Conservation (phyloP, 2,888 invertebrate genomes). For the Standfussiana lucernea region DNA sequence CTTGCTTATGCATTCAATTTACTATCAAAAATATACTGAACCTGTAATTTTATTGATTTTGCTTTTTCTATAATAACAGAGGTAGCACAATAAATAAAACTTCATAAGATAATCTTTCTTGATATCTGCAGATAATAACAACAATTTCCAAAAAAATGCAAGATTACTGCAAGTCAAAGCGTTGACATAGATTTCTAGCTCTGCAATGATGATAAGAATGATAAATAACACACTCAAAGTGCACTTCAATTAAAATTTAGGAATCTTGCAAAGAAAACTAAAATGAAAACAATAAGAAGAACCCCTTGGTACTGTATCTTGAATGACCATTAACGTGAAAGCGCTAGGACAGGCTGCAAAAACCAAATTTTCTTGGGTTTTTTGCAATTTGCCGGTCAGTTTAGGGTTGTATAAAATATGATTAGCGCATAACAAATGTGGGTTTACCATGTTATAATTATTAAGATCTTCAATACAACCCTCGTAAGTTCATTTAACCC, state of each 20-base stretch:
- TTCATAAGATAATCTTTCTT: neutral
- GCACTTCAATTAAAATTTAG: neutral
- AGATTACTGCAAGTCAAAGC: constrained; percentile 6
- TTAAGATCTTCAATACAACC: no score
- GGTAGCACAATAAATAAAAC: neutral
- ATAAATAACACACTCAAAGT: neutral
- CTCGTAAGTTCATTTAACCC: no score
- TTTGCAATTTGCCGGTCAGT: no score
- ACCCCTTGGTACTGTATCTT: neutral
- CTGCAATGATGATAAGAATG: constrained; percentile 18
- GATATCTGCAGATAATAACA: constrained; percentile 8
- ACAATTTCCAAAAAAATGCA: neutral
- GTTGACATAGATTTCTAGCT: constrained; percentile 18
- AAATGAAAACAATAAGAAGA: neutral
- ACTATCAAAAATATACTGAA: neutral
- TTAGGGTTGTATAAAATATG: no score
- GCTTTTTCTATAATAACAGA: neutral
- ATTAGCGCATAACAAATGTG: no score
- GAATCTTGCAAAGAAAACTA: neutral
- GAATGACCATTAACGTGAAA: neutral
- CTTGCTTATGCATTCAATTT: neutral
- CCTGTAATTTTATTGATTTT: neutral
- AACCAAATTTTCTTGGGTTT: no score
- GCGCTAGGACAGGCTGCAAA: no score
- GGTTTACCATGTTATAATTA: no score